phyloP scores from a whole-genome alignment of 2,113 vertebrate genomes.

The Balaeniceps rex region DNA sequence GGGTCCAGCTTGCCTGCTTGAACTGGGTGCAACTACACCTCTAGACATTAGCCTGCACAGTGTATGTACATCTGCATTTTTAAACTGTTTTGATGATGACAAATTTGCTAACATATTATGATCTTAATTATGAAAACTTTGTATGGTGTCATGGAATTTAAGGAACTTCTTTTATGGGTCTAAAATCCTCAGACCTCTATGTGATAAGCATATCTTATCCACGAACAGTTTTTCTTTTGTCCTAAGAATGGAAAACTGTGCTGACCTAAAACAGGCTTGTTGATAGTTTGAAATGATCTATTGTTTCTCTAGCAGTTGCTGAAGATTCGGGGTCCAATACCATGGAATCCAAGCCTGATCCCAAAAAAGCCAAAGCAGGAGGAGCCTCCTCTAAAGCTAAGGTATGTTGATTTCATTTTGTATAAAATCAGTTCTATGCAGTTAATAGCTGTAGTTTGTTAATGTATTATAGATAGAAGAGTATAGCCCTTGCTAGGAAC shows the following conservation, averaged over 20 bases:
- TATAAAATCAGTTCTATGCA: background rate
- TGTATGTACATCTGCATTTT: background rate
- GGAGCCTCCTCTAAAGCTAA: constrained; percentile 82
- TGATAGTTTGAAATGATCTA: background rate
- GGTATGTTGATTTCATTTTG: constrained; percentile 64
- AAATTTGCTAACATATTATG: background rate
- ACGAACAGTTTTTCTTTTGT: background rate
- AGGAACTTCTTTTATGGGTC: background rate
- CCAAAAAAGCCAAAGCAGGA: constrained; percentile 82
- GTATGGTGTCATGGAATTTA: background rate
- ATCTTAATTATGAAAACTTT: background rate
- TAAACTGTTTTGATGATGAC: background rate
- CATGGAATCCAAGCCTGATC: constrained; percentile 83
- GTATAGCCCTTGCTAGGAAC: background rate
- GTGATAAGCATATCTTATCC: background rate
- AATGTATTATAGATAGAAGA: background rate
- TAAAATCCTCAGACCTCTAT: background rate
- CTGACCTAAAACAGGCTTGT: background rate
- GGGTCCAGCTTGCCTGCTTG: background rate
- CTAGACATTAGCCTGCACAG: background rate
- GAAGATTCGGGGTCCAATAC: constrained; percentile 77
- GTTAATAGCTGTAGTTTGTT: background rate
- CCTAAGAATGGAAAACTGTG: background rate
- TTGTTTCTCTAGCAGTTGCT: constrained; percentile 60
- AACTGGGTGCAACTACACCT: background rate